These are phyloP conservation scores for Tangachromis dhanisi DNA, from an alignment of 2,113 vertebrate species.

Conservation along the genomic window DNA sequence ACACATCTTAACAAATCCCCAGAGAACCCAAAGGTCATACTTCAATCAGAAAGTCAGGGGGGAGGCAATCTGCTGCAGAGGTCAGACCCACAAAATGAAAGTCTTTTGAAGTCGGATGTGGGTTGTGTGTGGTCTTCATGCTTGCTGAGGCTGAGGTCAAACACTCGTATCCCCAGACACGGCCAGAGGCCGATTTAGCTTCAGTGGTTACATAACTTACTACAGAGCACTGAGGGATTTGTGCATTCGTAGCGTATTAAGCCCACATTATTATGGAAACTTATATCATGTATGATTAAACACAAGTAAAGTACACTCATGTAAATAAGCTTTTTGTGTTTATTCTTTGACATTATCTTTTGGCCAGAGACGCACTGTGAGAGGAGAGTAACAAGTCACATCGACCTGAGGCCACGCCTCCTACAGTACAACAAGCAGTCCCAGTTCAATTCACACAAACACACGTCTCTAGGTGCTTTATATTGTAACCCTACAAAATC, in stretches of 20 bases:
- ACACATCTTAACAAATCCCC: constrained; percentile 16
- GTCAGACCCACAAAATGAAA: not conserved
- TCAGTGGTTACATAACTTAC: not conserved
- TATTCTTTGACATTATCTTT: not conserved
- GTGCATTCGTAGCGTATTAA: not conserved
- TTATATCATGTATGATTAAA: not conserved
- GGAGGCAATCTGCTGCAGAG: not conserved
- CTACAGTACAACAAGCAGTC: not conserved
- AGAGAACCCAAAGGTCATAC: constrained; percentile 21
- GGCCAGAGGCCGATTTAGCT: not conserved
- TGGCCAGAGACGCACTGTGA: not conserved
- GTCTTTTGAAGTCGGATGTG: not conserved
- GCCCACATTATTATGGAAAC: not conserved
- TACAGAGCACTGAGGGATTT: not conserved
- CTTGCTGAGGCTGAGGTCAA: not conserved
- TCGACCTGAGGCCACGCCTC: not conserved
- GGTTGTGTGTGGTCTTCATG: not conserved
- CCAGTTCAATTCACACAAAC: not conserved
- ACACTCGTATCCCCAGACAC: not conserved
- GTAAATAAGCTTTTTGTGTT: not conserved
- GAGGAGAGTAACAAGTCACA: not conserved
- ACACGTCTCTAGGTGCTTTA: rapidly evolving
- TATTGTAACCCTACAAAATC: not conserved
- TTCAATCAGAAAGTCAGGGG: constrained; percentile 15
- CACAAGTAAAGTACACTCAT: not conserved